These are phyloP conservation scores for Balearica regulorum DNA, from an alignment of 2,797 vertebrate genomes.

Conservation along the genomic window DNA sequence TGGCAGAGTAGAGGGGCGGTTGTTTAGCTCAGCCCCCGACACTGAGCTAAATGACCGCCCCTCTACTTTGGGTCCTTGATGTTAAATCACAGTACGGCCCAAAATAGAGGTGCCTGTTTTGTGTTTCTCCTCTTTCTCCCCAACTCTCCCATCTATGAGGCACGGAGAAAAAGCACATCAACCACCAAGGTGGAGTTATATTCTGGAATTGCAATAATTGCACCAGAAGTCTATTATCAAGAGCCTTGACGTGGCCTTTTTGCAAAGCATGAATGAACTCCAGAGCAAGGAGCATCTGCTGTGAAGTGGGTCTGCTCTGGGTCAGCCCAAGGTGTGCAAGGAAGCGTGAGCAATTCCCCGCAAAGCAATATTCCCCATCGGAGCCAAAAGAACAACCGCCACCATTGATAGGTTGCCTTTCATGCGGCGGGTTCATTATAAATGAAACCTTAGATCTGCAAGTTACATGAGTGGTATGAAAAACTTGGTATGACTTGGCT, in stretches of 20 bases:
- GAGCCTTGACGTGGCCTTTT: not conserved
- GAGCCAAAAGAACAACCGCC: not conserved
- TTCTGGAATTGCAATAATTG: not conserved
- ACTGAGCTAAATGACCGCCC: too few species aligned
- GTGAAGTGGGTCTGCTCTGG: not conserved
- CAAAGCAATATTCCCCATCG: not conserved
- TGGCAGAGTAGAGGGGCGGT: not conserved
- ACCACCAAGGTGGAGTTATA: not conserved
- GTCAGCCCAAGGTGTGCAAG: not conserved
- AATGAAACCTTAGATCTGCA: not conserved
- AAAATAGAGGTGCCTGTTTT: not conserved
- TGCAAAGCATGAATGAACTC: not conserved
- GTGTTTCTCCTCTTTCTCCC: not conserved
- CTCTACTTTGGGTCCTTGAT: accelerated
- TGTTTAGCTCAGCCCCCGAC: not conserved
- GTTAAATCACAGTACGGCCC: not conserved
- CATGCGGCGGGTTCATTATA: not conserved
- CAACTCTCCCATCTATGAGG: accelerated
- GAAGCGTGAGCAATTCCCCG: not conserved
- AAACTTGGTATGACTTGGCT: not conserved
- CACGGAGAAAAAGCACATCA: not conserved
- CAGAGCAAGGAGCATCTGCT: not conserved
- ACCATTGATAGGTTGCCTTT: not conserved
- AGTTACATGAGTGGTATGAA: not conserved
- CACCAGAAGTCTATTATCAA: not conserved